Base-by-base conservation (phyloP, 2,113 vertebrate species). In the Neotragus pygmaeus region DNA sequence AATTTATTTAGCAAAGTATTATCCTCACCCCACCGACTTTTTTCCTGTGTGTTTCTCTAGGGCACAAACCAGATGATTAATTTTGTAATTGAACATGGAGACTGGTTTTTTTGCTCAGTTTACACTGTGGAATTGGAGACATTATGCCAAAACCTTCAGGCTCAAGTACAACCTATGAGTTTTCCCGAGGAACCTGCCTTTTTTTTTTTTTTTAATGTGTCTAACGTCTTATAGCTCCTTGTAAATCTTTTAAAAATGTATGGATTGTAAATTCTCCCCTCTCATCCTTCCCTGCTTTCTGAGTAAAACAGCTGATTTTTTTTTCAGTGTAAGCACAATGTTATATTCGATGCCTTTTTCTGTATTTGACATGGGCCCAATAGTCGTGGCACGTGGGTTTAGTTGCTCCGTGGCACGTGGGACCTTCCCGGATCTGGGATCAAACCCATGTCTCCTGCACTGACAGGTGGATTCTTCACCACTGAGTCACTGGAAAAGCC, bases 51-150 rank as follows among this genome's bases (percentile, higher is more conserved):
- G n/a, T 90, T 95, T 94, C 96, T 96, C 2, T 6, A 55, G 43
- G 73, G 45, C 62, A 77, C 73, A 51, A 66, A 55, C 17, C 23
- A 4, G 0, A 1, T 7, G 70, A 36, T 85, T 62, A 3, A 9
- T 96, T 97, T 91, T 93, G 4, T 88, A 93, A 95, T n/a, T 80
- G 77, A 96, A 94, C 15, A 1, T 78, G 27, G 80, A 88, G 78
- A 75, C 45, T 90, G 57, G 45, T n/a, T 91, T 95, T 60, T 89
- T 39, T 47, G 28, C 55, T 88, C 19, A 70, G 0, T 96, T 78
- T 78, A 66, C 92, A 80, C n/a, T 30, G 7, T 27, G 36, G 33
- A 64, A 80, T 90, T 2, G 2, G 95, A 96, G 30, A 51, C 58
- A 77, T 97, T 96, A 58, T 13, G 0, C 15, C n/a, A 88, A 90